phyloP scores from a whole-genome alignment of 2,113 vertebrate species.

The Atherinomorus stipes region DNA sequence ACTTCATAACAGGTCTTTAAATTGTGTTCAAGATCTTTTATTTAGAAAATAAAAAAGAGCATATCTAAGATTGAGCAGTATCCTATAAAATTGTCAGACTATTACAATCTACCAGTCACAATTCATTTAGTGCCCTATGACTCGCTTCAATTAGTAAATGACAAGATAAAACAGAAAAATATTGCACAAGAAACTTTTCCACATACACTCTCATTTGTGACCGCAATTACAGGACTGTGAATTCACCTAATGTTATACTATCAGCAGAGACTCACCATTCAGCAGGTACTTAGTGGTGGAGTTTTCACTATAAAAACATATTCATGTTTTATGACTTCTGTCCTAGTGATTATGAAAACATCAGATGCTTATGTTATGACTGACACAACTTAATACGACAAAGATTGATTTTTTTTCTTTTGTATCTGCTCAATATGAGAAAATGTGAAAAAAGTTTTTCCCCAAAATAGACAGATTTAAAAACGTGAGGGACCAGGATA shows the following conservation, averaged over 20 bases:
- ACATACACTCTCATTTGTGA: background rate
- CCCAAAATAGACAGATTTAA: background rate
- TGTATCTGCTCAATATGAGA: background rate
- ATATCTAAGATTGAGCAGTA: background rate
- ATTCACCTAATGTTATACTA: background rate
- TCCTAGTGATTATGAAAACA: background rate
- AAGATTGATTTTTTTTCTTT: background rate
- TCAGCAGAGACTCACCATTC: background rate
- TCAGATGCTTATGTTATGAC: background rate
- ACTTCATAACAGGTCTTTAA: background rate
- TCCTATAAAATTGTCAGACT: background rate
- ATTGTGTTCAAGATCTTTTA: background rate
- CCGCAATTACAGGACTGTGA: conserved; percentile 27
- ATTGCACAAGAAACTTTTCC: background rate
- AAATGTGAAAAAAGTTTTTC: no score
- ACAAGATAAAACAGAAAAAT: background rate
- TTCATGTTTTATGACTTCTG: background rate
- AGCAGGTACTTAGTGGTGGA: background rate
- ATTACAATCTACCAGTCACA: background rate
- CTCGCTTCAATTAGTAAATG: background rate
- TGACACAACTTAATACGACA: background rate
- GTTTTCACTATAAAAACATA: background rate
- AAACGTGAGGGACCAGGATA: background rate
- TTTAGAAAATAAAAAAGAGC: background rate
- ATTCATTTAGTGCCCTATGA: background rate